These are phyloP conservation scores for Arrhamphus sclerolepis DNA, from an alignment of 2,797 vertebrate genomes.

Conservation along the genomic window DNA sequence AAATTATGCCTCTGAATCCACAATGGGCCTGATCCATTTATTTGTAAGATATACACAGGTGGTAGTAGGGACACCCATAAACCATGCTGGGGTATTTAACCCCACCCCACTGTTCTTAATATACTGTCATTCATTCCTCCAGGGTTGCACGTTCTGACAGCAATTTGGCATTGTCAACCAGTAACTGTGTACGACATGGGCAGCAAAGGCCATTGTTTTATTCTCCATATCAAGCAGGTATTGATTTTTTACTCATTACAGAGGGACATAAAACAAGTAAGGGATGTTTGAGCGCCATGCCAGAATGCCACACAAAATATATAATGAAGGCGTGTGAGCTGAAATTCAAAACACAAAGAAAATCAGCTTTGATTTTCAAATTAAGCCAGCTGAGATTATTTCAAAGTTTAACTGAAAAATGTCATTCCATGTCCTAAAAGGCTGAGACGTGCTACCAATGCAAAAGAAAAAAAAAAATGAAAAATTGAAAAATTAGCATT, in stretches of 20 bases:
- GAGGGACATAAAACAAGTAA: constrained; percentile 70
- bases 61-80: constrained; percentile 68
- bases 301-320: constrained; percentile 61
- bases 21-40: constrained; percentile 55
- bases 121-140: constrained; percentile 74
- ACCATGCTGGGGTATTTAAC: constrained; percentile 69
- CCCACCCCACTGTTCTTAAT: constrained; percentile 60
- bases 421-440: background rate
- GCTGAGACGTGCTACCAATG: background rate
- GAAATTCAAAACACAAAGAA: constrained; percentile 26
- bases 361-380: constrained; percentile 8
- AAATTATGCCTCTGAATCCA: constrained; percentile 57
- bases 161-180: constrained; percentile 65
- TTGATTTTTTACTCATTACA: constrained; percentile 75
- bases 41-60: constrained; percentile 66
- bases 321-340: constrained; percentile 29
- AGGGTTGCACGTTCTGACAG: constrained; percentile 71
- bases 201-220: constrained; percentile 68
- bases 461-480: background rate
- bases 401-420: constrained; percentile 13
- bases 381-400: constrained; percentile 9
- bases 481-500: constrained; percentile 22
- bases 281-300: constrained; percentile 57
- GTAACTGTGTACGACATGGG: constrained; percentile 47
- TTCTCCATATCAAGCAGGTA: constrained; percentile 63